Conservation (phyloP, 2,113 vertebrate species). For the Xiphophorus maculatus region DNA sequence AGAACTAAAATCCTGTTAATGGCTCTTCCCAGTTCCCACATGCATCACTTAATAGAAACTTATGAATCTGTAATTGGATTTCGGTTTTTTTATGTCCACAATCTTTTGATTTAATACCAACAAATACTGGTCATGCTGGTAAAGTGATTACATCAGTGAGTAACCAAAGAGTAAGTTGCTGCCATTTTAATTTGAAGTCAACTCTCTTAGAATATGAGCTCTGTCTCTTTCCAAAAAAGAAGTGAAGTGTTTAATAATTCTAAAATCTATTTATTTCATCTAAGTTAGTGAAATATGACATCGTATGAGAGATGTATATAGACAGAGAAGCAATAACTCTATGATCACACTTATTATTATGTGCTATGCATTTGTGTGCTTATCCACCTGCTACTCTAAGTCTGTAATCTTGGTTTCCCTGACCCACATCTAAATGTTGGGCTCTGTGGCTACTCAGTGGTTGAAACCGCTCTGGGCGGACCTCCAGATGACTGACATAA, state of each 20-base stretch:
- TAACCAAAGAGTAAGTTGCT: too few relatives aligned
- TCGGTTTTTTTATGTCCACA: too few relatives aligned
- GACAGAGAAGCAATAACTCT: background rate
- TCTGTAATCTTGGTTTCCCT: constrained; percentile 68
- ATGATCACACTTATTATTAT: constrained; percentile 39
- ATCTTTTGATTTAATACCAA: too few relatives aligned
- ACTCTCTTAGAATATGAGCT: background rate
- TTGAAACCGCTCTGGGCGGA: constrained; percentile 63
- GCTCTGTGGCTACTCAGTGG: constrained; percentile 59
- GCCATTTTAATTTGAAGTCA: too few relatives aligned
- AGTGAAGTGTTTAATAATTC: background rate
- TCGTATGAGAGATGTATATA: constrained; percentile 9
- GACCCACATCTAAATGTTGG: constrained; percentile 64
- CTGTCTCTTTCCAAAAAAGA: background rate
- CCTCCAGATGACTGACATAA: constrained; percentile 70
- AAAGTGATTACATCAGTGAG: too few relatives aligned
- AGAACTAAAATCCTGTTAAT: background rate
- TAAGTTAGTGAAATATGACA: background rate
- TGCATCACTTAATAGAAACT: too few relatives aligned
- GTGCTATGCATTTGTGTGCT: constrained; percentile 53
- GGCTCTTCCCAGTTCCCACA: too few relatives aligned
- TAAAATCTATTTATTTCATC: constrained; percentile 12
- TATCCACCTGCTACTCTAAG: constrained; percentile 76
- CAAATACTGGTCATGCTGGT: too few relatives aligned
- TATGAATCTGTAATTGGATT: too few relatives aligned